Evolutionary conservation across 2,113 vertebrate species (phyloP), one percentile per base, ranked within the genome.

Genomic region (Otis tarda): DNA sequence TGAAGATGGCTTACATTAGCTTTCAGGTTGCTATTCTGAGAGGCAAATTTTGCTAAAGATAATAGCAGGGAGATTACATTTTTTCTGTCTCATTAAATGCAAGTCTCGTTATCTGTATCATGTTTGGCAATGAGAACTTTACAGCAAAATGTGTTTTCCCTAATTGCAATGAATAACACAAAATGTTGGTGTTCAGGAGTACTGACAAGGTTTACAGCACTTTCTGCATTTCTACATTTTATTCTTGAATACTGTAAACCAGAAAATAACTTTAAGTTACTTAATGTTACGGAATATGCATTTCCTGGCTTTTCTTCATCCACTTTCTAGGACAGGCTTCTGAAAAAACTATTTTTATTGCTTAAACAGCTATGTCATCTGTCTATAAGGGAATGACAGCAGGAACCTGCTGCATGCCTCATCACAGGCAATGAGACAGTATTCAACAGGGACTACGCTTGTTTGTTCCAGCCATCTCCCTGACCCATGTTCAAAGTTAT

Each of bases 1-100:
- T 47, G 97, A 98, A 97, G 97, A 98, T 90, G 93, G 95, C 98
- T 98, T 96, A 96, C 96, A 98, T 98, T 98, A 98, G 97, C 97
- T 98, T 97, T 98, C 97, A 97, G 97, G 97, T 97, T 98, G 96
- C 97, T 98, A 97, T 96, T 95, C 93, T 86, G 92, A 98, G 96
- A 98, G 90, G 96, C 91, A 98, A 98, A 98, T 98, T 98, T 98
- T 97, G 79, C 96, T 97, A 97, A 97, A 98, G 97, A 97, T 98
- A 98, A 98, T 98, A 97, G 97, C 95, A 30, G 94, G 78, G 71
- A 97, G 90, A 97, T 97, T 96, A 97, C 96, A 97, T 97, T 95
- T 98, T 96, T 97, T 97, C 97, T 98, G 95, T 97, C 97, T 97
- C 97, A 97, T 94, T 95, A 98, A 97, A 97, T 96, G 94, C 95